Conservation (phyloP, 2,113 vertebrate genomes). For the Charadrius vociferus region DNA sequence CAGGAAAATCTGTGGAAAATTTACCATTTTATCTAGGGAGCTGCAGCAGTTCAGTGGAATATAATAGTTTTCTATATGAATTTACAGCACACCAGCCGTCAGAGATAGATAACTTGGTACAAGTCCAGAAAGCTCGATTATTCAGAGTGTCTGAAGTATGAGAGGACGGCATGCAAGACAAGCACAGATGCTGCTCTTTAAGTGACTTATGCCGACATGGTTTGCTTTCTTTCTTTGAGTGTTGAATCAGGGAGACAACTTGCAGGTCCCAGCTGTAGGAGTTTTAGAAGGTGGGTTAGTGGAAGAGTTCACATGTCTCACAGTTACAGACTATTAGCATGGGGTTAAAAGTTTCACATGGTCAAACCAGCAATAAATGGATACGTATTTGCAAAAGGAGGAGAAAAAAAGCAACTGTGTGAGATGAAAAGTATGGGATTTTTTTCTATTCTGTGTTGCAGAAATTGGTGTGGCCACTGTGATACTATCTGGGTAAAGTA, state of each 20-base stretch:
- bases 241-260: background rate
- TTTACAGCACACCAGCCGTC: conserved; percentile 26
- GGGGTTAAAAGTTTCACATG: background rate
- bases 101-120: conserved; percentile 46
- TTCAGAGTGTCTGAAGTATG: conserved; percentile 16
- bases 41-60: conserved; percentile 44
- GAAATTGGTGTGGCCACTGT: background rate
- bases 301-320: background rate
- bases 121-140: conserved; percentile 23
- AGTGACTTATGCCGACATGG: conserved; percentile 42
- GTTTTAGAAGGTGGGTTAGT: background rate
- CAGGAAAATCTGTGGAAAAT: conserved; percentile 58
- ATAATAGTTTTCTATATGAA: conserved; percentile 52
- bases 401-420: background rate
- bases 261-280: background rate
- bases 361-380: background rate
- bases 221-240: conserved; percentile 30
- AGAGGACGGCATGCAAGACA: conserved; percentile 41
- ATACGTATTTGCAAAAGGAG: background rate
- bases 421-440: background rate
- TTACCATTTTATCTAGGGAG: conserved; percentile 57
- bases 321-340: background rate
- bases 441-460: background rate
- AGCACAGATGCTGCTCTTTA: conserved; percentile 39
- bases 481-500: background rate